Evolutionary conservation across 2,797 vertebrate genomes (phyloP), one percentile per base, ranked within the genome.

Genomic region (Australoheros facetus): DNA sequence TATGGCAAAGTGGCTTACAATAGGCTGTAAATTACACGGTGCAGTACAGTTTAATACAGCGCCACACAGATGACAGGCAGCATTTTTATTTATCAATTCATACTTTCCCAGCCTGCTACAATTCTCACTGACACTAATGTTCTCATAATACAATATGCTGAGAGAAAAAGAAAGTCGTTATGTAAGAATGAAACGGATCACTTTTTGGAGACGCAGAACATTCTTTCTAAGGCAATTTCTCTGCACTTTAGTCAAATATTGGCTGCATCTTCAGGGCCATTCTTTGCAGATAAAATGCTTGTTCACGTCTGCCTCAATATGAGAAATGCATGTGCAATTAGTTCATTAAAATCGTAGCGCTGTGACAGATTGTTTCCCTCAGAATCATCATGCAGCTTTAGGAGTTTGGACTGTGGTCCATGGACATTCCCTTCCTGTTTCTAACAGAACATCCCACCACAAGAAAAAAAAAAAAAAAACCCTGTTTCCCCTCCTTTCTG

Each of bases 31-130:
- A 90, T 91, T 87, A 85, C 81, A 88, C n/a, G 23, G 84, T 90
- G 72, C 74, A 34, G 77, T 75, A 48, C 76, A 74, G 42, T 87
- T 85, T 76, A 87, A 87, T 84, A 77, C 79, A 80, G 76, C 17
- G 56, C 32, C 57, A 30, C 56, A 14, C 53, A 53, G 81, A 84
- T 87, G 86, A 86, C 79, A 80, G 79, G 66, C 81, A 21, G 73
- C 82, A 60, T 89, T 89, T 81, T 79, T 88, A 82, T 93, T 91
- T 80, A 88, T 88, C 74, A 83, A 17, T 88, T 87, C 85, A 30
- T 39, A 37, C 64, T 77, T 75, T 80, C 71, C 55, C 79, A 79
- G 80, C 64, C 81, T 83, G 77, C 57, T 73, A 79, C 80, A 60
- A 73, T 80, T 81, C 79, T 57, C 53, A 42, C 71, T 83, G 87